Base-by-base conservation (phyloP, 2,888 invertebrate species). In the Agrotis ipsilon region DNA sequence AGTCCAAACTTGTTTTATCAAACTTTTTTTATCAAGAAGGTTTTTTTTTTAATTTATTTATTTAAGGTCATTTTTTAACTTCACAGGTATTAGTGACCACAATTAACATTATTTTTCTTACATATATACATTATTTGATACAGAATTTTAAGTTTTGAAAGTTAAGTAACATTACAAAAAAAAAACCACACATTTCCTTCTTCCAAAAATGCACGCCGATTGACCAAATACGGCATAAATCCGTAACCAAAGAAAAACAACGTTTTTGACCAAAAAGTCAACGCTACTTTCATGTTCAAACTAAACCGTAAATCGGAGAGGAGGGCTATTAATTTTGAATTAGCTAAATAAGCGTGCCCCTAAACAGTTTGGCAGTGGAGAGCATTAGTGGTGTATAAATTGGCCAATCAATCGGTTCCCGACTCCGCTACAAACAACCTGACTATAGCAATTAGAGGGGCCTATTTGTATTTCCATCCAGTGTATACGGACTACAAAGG, bases 351-450 rank as follows among this genome's bases (percentile, higher is more conserved):
- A 75, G 51, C 68, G 67, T 52, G 61, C 62, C 69, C 65, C 32
- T 75, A 68, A 68, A 74, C 74, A 72, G 78, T 75, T 74, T 46
- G 70, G 83, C 68, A 68, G 68, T 80, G 69, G 80, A 84, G 80
- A 51, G 80, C 80, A 88, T 87, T 90, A 88, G 89, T 85, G 89
- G 91, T 86, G 86, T 87, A 90, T 92, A 93, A 85, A 95, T 94
- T 94, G 91, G 93, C 92, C 90, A 92, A 94, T 94, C 93, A 92
- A 94, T 94, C 87, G 90, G 77, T 70, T 78, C 72, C 67, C 72
- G 60, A 75, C 84, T 87, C 85, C 87, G 81, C 83, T 89, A 87
- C 87, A 86, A 90, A 89, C 89, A 89, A 88, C 88, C 83, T 82
- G 87, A 90, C 85, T 86, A 82, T 82, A 84, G 86, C 89, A 91